Percentiles rank a stretch among this genome's conserved stretches.
Evolutionary conservation across 2,113 vertebrate genomes (phyloP).

Genomic region (Sakesphorus luctuosus): DNA sequence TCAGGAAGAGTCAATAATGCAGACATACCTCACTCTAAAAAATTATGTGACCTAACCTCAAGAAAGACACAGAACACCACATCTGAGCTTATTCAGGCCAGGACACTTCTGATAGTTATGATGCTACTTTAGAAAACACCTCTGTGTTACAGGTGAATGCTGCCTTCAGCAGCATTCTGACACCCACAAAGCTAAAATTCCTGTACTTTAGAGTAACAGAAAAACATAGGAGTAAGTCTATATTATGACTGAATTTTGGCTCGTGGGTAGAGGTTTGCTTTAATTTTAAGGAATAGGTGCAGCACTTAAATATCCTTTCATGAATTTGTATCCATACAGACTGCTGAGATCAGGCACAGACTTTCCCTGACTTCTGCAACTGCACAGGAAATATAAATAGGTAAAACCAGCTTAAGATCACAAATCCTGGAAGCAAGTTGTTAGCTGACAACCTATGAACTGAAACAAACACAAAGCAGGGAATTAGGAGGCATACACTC

Average conservation of each 20-base stretch:
- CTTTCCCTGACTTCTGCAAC: background rate
- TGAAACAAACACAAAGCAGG: background rate
- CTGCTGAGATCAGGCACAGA: background rate
- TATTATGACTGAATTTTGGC: background rate
- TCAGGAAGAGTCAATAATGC: background rate
- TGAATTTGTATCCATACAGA: background rate
- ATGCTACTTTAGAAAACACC: background rate
- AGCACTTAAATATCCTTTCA: background rate
- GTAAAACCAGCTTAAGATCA: background rate
- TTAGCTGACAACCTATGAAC: background rate
- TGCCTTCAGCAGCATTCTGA: background rate
- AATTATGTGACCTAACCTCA: background rate
- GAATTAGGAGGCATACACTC: background rate
- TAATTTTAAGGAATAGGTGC: background rate
- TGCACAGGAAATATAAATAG: background rate
- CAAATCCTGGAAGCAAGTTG: background rate
- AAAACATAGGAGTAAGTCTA: background rate
- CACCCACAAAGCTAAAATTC: background rate
- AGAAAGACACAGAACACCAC: background rate
- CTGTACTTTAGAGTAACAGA: background rate
- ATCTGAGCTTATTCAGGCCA: background rate
- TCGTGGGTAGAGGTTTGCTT: background rate
- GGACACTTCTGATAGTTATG: accelerated
- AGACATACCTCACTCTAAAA: background rate
- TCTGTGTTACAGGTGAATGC: background rate